Evolutionary conservation across 2,797 vertebrate species (phyloP), one percentile per base, ranked within the genome.

Genomic region (Carduelis carduelis): DNA sequence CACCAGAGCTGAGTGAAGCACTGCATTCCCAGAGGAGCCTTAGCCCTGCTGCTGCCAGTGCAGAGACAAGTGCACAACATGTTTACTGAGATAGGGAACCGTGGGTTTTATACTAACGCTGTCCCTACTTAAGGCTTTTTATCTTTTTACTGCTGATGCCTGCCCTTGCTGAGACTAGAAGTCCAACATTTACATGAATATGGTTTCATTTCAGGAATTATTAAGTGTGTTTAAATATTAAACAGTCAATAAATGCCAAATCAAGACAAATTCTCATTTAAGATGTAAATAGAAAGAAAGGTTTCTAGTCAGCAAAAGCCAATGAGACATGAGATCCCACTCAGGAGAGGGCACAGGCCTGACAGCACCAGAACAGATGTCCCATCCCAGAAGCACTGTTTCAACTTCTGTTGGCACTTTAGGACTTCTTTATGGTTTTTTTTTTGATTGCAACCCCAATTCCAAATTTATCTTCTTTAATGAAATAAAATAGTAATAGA

Each of bases 401-500:
- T 94, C 94, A 95, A 88, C 74, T 95, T 96, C 72, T 93, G 59
- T 65, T 93, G 4, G 57, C 55, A 91, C 37, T 93, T 96, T 41
- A 76, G 55, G 47, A 93, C 87, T 92, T 97, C 93, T 96, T 96
- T 83, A 88, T 77, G 50, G 47, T 50, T 92, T 97, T 97, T 87
- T 53, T 91, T 97, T 94, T 79, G 75, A 95, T 65, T 93, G 63
- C 77, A 95, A 75, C 32, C 46, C 50, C 69, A 87, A 64, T 28
- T 37, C 34, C 64, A 92, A 53, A 69, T 94, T 95, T 93, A 93
- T 93, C 71, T 95, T 89, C 66, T 94, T 86, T 90, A 46, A 90
- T 72, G 5, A 28, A 68, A 75, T 30, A 57, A 82, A 57, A 53
- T 1, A 79, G 44, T 3, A 59, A 13, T 12, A 72, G 27, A 90